Percentiles rank a stretch among this genome's conserved stretches.
These are phyloP conservation scores for Bicyclus anynana DNA, from an alignment of 1,140 invertebrate genomes.

Conservation along the genomic window DNA sequence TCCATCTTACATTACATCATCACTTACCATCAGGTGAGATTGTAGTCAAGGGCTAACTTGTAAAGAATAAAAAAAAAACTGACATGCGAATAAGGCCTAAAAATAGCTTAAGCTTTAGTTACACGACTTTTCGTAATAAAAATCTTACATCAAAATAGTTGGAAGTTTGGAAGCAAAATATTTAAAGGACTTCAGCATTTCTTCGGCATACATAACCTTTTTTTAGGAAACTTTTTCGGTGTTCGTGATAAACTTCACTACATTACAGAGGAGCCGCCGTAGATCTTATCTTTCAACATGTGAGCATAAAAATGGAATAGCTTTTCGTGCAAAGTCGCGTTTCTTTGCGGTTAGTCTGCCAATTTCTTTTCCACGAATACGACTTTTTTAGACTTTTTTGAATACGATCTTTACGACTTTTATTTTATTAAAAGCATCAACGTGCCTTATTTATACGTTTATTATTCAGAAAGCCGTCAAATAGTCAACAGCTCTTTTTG, in stretches of 20 bases:
- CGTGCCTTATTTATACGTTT: slow-evolving; percentile 11
- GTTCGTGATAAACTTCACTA: slow-evolving; percentile 51
- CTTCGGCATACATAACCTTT: background rate
- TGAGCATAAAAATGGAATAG: slow-evolving; percentile 57
- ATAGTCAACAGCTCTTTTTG: slow-evolving; percentile 3
- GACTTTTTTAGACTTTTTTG: too few relatives aligned
- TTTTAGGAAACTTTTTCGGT: slow-evolving; percentile 43
- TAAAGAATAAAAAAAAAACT: too few relatives aligned
- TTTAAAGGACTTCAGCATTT: background rate
- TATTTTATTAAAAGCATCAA: slow-evolving; percentile 23
- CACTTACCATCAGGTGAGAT: too few relatives aligned
- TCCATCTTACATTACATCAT: too few relatives aligned
- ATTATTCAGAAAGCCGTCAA: slow-evolving; percentile 11
- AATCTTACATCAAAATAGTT: too few relatives aligned
- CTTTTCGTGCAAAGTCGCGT: slow-evolving; percentile 36
- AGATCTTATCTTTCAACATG: slow-evolving; percentile 54
- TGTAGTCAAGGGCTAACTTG: too few relatives aligned
- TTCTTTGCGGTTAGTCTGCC: slow-evolving; percentile 44
- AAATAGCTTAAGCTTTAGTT: too few relatives aligned
- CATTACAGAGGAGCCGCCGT: slow-evolving; percentile 39
- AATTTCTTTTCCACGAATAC: slow-evolving; percentile 55
- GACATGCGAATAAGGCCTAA: too few relatives aligned
- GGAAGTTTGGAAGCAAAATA: too few relatives aligned
- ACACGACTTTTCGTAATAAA: too few relatives aligned
- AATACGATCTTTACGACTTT: too few relatives aligned